Percentiles rank a stretch among this genome's conserved stretches.
These are phyloP conservation scores for Neotragus pygmaeus DNA, from an alignment of 2,113 vertebrate genomes.

Conservation along the genomic window DNA sequence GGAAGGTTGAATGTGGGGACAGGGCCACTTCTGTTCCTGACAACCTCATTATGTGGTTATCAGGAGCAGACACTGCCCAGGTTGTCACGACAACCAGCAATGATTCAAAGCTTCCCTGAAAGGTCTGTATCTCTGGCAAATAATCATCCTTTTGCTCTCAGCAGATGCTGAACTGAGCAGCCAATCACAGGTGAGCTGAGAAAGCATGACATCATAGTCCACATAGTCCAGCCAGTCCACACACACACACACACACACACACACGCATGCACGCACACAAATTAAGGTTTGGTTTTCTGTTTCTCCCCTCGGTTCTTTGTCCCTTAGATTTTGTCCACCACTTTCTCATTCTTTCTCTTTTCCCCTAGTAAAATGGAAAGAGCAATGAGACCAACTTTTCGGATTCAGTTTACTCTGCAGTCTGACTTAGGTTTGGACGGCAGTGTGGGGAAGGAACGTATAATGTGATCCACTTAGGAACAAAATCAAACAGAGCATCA, in stretches of 20 bases:
- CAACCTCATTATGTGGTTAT: slow-evolving; percentile 84
- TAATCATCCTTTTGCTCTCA: slow-evolving; percentile 86
- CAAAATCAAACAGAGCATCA: slow-evolving; percentile 40
- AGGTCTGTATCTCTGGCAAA: slow-evolving; percentile 89
- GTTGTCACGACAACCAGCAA: slow-evolving; percentile 95
- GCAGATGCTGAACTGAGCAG: slow-evolving; percentile 89
- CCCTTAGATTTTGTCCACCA: background rate
- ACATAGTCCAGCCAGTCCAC: slow-evolving; percentile 80
- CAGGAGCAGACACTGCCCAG: slow-evolving; percentile 84
- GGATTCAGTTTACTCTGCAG: background rate
- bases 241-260: slow-evolving; percentile 65
- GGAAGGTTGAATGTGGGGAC: background rate
- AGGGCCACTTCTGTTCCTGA: slow-evolving; percentile 76
- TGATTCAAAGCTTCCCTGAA: slow-evolving; percentile 87
- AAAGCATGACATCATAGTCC: slow-evolving; percentile 93
- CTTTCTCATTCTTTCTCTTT: background rate
- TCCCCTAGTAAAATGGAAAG: background rate
- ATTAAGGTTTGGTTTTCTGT: slow-evolving; percentile 77
- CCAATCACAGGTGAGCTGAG: slow-evolving; percentile 83
- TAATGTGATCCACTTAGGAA: slow-evolving; percentile 26
- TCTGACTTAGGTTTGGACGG: background rate
- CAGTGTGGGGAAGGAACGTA: background rate
- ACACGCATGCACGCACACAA: too few relatives aligned
- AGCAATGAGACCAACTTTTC: background rate
- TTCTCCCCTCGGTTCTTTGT: slow-evolving; percentile 64